A percentile compares a stretch with the other conserved stretches of the same genome.
phyloP scores from a whole-genome alignment of 2,113 vertebrate genomes.

The Anguilla japonica region DNA sequence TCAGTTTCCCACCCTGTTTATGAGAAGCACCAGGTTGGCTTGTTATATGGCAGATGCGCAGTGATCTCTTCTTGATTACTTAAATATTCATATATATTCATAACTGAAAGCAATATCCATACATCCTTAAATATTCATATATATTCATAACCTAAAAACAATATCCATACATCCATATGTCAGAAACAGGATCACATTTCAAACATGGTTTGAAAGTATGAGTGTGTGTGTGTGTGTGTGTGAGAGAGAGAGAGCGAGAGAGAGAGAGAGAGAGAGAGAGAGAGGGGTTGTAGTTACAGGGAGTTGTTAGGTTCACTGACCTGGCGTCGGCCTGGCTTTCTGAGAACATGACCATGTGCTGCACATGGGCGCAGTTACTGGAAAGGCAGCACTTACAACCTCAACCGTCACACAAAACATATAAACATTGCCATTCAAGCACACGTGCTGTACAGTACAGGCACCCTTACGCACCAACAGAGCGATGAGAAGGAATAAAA shows the following conservation, averaged over 20 bases:
- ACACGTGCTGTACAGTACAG: background rate
- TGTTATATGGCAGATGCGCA: too few species aligned
- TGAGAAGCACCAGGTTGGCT: too few species aligned
- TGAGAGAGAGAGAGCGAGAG: constrained; percentile 7
- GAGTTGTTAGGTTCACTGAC: background rate
- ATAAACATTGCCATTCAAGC: background rate
- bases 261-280: constrained; percentile 26
- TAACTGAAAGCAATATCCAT: too few species aligned
- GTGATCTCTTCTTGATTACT: too few species aligned
- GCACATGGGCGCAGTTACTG: background rate
- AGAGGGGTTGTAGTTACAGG: background rate
- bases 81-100: too few species aligned
- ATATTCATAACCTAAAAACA: too few species aligned
- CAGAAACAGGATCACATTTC: too few species aligned
- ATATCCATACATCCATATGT: too few species aligned
- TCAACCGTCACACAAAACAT: background rate
- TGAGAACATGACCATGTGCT: background rate
- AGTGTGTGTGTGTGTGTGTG: too few species aligned
- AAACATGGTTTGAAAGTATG: too few species aligned
- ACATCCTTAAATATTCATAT: too few species aligned
- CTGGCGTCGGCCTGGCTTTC: background rate
- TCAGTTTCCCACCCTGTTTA: too few species aligned
- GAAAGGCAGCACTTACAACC: constrained; percentile 1
- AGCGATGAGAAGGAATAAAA: background rate
- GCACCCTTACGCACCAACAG: background rate